Evolutionary conservation across 1,140 invertebrate species (phyloP), one percentile per base, ranked within the genome.

Genomic region (Aphidius ervi): DNA sequence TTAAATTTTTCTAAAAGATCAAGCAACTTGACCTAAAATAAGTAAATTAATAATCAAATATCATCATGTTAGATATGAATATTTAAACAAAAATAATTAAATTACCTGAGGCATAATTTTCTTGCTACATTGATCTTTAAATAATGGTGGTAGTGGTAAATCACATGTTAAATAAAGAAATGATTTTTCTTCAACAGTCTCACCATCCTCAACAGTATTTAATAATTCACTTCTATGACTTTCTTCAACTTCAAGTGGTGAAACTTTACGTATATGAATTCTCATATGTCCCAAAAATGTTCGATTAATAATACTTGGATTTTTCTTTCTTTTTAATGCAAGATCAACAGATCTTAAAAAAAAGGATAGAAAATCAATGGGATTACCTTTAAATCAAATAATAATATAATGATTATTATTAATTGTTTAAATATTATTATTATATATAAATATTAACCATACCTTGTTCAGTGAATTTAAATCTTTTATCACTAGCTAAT

Each of bases 401-500:
- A 40, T n/a, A 48, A 23, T 9, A 20, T 46, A 41, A 37, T 31
- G 47, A 7, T 55, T 55, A 41, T 54, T 16, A 45, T 39, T 16
- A 40, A 3, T 47, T 41, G 10, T 6, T 42, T 20, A 54, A 48
- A 16, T 16, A 16, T 6, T 9, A 43, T 43, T 43, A 43, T 9
- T 6, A 43, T 6, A 43, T 6, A 7, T 6, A 9, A 43, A 43
- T 43, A 9, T 23, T 41, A 42, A 39, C 1, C 31, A 9, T 23
- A 91, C 92, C 95, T 86, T 99, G 98, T 74, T 97, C 88, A 3
- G 95, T 99, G 74, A 99, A 98, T 75, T 99, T 97, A 77, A 99
- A 99, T 68, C 88, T 87, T 73, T 99, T 99, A 75, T 95, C 94
- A 69, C 95, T 98, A 89, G 95, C 99, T 6, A 99, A 80, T 1